phyloP scores from a whole-genome alignment of 2,113 vertebrate species.

The Talpa occidentalis region DNA sequence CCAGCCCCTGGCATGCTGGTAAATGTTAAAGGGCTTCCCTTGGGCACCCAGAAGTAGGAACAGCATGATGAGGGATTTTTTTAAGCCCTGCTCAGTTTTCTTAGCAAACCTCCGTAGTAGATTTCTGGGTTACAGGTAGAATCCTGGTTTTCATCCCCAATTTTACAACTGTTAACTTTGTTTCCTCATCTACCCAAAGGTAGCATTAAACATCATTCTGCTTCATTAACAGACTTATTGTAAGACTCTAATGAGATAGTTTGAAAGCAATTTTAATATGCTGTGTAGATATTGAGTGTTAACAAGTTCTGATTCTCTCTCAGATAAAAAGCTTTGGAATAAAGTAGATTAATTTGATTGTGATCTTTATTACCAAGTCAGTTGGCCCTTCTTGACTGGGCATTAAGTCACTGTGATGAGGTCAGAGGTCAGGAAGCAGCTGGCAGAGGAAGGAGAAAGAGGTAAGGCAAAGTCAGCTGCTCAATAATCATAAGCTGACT shows the following conservation, averaged over 20 bases:
- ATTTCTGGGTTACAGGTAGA: neutral
- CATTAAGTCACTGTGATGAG: constrained; percentile 29
- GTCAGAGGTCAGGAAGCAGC: constrained; percentile 19
- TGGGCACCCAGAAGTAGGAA: neutral
- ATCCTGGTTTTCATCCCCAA: neutral
- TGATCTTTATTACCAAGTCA: constrained; percentile 57
- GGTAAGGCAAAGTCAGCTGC: neutral
- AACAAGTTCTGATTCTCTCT: constrained; percentile 52
- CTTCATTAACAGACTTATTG: constrained; percentile 13
- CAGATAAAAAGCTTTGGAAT: constrained; percentile 50
- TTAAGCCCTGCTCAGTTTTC: neutral
- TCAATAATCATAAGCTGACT: neutral
- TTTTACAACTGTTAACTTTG: neutral
- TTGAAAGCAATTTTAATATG: neutral
- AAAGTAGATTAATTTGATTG: constrained; percentile 51
- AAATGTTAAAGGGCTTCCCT: neutral
- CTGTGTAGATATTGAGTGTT: neutral
- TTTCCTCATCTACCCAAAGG: constrained; percentile 27
- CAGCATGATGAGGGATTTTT: neutral
- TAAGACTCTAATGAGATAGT: neutral
- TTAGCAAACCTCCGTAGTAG: neutral
- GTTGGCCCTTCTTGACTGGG: neutral
- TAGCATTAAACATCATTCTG: neutral
- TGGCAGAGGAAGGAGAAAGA: neutral
- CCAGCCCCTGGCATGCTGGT: neutral